Base-by-base conservation (phyloP, 2,888 invertebrate species). In the Cephus rjabovi region DNA sequence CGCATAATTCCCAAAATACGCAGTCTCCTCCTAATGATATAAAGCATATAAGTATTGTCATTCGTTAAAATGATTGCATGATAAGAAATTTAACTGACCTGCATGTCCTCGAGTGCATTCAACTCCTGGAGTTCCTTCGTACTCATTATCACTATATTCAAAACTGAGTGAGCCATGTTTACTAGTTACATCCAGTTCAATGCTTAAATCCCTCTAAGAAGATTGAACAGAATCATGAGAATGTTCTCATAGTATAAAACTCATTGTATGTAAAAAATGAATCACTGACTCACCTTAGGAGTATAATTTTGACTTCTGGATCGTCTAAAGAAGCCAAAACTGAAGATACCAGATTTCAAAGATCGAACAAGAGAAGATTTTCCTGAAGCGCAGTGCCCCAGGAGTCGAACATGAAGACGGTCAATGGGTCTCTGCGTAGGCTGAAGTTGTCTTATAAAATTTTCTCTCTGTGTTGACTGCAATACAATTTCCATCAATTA, bases 341-440 rank as follows among this genome's bases (percentile, higher is more conserved):
- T 94, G 87, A 96, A 94, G 80, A 95, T 93, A 2, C 95, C 95
- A 82, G 95, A 94, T 86, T 94, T 94, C 68, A 96, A 91, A 1
- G 95, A 94, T 86, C 95, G 95, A 11, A 95, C 92, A 74, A 96
- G 91, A 0, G 95, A 93, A 11, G 95, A 93, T 91, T 96, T 96
- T n/a, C 96, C 96, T 3, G 94, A 94, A 0, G 95, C 95, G 76
- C 95, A 95, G 86, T 95, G 94, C 0, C 96, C 96, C 85, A 96
- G 93, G 74, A 96, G 89, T 84, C 96, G 94, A 78, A 96, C 89
- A 85, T 95, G 95, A 79, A 96, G 93, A 69, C 95, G 93, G 71
- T 93, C 91, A 69, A 94, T 92, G 40, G 93, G 92, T 85, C 93
- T 92, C 68, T 93, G 92, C 6, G 93, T 93, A 15, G 94, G 94